These are phyloP conservation scores for Mormoops blainvillei DNA, from an alignment of 2,113 vertebrate species.

Conservation along the genomic window DNA sequence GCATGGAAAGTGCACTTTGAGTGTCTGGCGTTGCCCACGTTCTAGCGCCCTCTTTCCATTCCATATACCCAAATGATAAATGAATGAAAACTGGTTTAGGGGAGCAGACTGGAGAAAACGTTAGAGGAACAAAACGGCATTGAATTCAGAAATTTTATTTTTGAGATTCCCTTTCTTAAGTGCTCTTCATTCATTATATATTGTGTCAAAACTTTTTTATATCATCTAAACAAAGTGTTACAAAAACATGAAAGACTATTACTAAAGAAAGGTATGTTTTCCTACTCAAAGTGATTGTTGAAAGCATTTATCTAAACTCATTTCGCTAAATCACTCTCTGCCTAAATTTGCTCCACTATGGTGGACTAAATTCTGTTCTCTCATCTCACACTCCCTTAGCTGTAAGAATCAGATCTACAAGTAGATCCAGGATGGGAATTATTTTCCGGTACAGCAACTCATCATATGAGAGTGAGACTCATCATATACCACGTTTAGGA, in stretches of 20 bases:
- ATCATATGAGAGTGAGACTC: too few species aligned
- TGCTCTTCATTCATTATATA: neutral
- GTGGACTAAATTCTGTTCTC: neutral
- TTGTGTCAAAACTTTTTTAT: neutral
- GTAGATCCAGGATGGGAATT: neutral
- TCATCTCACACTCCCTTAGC: neutral
- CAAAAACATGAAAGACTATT: neutral
- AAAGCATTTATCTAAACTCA: neutral
- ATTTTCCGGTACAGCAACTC: neutral
- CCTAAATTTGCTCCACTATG: neutral
- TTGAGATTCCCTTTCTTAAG: neutral
- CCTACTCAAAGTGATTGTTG: neutral
- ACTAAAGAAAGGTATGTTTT: neutral
- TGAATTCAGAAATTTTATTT: neutral
- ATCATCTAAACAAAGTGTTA: neutral
- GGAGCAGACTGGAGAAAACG: neutral
- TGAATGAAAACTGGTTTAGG: neutral
- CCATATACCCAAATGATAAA: neutral
- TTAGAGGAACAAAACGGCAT: neutral
- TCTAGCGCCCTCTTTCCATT: neutral
- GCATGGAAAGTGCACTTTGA: neutral
- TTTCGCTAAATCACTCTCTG: neutral
- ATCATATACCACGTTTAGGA: neutral
- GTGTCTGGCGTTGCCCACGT: neutral
- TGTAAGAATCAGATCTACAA: neutral